phyloP scores from a whole-genome alignment of 2,797 vertebrate species.

The Pseudochirops cupreus region DNA sequence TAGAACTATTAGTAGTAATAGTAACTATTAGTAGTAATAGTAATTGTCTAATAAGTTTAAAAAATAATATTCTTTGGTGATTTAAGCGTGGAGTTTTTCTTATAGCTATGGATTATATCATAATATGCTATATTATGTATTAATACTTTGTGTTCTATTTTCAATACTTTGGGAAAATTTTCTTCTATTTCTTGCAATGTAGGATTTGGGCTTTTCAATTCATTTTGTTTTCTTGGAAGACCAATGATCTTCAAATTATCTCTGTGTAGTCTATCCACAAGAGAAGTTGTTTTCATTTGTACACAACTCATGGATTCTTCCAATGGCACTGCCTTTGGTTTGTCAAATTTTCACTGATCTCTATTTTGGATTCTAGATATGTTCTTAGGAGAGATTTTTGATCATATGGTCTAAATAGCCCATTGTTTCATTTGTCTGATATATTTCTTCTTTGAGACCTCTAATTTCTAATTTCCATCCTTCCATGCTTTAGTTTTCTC shows the following conservation, averaged over 20 bases:
- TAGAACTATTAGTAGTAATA: neutral
- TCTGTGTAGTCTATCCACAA: neutral
- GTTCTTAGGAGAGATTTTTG: neutral
- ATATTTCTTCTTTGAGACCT: neutral
- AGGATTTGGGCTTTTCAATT: neutral
- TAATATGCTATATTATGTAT: neutral
- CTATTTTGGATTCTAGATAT: neutral
- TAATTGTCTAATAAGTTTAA: neutral
- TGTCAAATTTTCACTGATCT: neutral
- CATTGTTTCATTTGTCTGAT: neutral
- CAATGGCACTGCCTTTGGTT: neutral
- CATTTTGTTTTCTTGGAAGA: neutral
- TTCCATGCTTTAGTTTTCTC: neutral
- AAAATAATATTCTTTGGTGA: neutral
- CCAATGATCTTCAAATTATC: neutral
- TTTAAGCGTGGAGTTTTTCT: neutral
- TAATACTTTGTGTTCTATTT: too few relatives aligned
- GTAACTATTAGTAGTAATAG: neutral
- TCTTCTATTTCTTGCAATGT: neutral
- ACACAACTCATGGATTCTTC: neutral
- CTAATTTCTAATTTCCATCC: neutral
- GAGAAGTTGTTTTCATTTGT: neutral
- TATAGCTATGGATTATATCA: neutral
- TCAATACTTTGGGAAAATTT: neutral
- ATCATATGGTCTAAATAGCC: neutral